These are phyloP conservation scores for Mycalesis mineus DNA, from an alignment of 2,888 invertebrate genomes.

Conservation along the genomic window DNA sequence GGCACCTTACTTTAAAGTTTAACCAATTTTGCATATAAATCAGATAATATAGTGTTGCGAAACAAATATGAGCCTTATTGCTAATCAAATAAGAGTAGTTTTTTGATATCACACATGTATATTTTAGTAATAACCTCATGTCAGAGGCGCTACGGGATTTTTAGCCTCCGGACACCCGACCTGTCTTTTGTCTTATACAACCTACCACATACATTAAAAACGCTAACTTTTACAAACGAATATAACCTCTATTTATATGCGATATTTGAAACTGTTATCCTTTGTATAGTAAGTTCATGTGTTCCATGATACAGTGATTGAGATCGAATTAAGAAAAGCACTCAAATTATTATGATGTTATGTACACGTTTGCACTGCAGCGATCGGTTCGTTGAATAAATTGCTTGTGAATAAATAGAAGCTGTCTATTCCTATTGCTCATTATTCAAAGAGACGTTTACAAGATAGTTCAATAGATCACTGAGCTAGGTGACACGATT, in stretches of 20 bases:
- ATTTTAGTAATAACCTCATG: conserved; percentile 10
- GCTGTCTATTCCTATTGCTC: neutral
- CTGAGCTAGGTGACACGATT: neutral
- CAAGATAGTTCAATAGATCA: neutral
- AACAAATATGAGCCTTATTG: neutral
- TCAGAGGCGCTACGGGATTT: conserved; percentile 19
- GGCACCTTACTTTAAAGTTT: neutral
- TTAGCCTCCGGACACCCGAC: conserved; percentile 12
- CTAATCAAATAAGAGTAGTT: neutral
- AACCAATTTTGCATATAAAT: conserved; percentile 12
- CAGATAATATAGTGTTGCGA: neutral
- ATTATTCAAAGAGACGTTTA: neutral
- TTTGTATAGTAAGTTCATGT: neutral
- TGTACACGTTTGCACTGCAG: neutral
- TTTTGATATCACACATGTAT: neutral
- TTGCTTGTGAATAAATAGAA: neutral
- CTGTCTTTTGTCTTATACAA: conserved; percentile 8
- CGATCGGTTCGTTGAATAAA: neutral
- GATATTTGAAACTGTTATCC: neutral
- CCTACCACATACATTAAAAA: neutral
- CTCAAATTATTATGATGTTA: conserved; percentile 7
- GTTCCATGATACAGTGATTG: neutral
- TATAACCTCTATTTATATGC: neutral
- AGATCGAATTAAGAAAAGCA: conserved; percentile 9
- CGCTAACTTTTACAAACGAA: neutral